These are phyloP conservation scores for Mercenaria mercenaria DNA, from an alignment of 1,140 invertebrate species.

Conservation along the genomic window DNA sequence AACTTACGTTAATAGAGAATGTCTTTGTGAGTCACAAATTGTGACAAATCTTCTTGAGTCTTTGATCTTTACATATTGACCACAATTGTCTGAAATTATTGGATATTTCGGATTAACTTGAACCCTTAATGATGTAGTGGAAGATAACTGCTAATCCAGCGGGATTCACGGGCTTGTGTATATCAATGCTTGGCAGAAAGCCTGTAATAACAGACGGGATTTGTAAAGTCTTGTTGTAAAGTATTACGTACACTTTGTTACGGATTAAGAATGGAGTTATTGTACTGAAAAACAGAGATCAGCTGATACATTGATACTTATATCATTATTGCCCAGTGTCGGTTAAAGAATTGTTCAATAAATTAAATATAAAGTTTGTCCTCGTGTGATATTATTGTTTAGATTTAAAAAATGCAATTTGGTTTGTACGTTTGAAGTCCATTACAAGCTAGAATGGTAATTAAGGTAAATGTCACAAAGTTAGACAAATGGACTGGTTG, in stretches of 20 bases:
- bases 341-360: neutral
- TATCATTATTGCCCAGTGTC: neutral
- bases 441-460: neutral
- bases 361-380: neutral
- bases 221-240: neutral
- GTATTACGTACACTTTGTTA: neutral
- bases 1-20: too few species aligned
- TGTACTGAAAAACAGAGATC: neutral
- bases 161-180: neutral
- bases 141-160: neutral
- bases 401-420: neutral
- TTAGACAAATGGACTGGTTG: too few species aligned
- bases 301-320: neutral
- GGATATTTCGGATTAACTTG: neutral
- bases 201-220: neutral
- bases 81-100: neutral
- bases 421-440: neutral
- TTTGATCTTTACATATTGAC: constrained; percentile 15
- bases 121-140: neutral
- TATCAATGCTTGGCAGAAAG: neutral
- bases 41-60: too few species aligned
- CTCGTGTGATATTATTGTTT: neutral
- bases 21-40: too few species aligned
- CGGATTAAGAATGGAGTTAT: neutral
- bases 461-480: too few species aligned